These are phyloP conservation scores for Drosophila hamatofila DNA, from an alignment of 2,888 invertebrate genomes.

Conservation along the genomic window DNA sequence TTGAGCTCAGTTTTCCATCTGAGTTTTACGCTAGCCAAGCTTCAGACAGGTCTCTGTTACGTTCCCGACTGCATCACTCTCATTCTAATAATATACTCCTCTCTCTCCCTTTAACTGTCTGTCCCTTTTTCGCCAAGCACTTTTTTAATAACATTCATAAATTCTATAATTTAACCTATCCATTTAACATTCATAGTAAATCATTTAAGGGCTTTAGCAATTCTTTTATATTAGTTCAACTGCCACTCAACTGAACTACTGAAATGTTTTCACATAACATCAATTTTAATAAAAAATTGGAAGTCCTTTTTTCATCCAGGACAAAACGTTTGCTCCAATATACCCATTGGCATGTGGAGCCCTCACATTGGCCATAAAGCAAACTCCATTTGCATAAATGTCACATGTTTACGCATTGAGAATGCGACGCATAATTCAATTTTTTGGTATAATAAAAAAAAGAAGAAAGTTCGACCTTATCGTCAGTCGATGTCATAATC, in stretches of 20 bases:
- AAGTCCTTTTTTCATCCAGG: conserved; percentile 3
- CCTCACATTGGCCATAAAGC: conserved; percentile 9
- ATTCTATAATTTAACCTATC: background rate
- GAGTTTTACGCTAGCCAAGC: background rate
- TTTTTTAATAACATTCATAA: background rate
- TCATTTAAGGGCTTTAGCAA: background rate
- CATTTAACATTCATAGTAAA: background rate
- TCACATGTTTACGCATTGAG: conserved; percentile 51
- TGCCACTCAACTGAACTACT: conserved; percentile 3
- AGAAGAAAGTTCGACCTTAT: conserved; percentile 32
- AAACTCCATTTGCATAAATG: conserved; percentile 71
- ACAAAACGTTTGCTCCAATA: background rate
- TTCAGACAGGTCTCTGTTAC: background rate
- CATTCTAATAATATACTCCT: background rate
- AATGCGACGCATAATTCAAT: conserved; percentile 61
- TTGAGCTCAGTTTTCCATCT: too few relatives aligned
- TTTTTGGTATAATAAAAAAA: conserved; percentile 39
- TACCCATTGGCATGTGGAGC: background rate
- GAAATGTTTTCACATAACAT: conserved; percentile 20
- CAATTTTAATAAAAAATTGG: conserved; percentile 15
- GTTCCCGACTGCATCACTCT: background rate
- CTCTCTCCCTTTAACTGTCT: background rate
- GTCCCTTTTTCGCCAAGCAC: too few relatives aligned
- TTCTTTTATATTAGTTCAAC: conserved; percentile 3
- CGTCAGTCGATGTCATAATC: conserved; percentile 68